A percentile compares a stretch with the other conserved stretches of the same genome.
Conservation (phyloP, 35 echinoderm and acorn worm species). For the Strongylocentrotus purpuratus region DNA sequence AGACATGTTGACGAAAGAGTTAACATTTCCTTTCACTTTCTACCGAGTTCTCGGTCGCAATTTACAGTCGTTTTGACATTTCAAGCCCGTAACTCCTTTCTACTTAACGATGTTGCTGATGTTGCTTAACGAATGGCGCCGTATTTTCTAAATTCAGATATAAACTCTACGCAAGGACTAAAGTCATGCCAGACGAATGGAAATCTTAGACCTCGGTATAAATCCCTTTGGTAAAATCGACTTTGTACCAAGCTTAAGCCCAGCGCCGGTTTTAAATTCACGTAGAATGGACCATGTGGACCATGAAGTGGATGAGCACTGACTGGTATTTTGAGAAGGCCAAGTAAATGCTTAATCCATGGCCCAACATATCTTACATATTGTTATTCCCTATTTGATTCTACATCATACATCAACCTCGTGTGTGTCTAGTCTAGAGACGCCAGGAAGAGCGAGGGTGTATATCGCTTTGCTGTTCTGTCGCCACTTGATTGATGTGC, state of each 20-base stretch:
- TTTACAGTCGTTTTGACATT: background rate
- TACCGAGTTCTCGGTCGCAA: no score
- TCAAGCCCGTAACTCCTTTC: no score
- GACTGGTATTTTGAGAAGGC: background rate
- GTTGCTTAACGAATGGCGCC: no score
- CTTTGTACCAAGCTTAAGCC: no score
- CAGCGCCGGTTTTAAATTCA: no score
- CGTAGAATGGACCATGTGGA: no score
- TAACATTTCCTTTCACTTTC: background rate
- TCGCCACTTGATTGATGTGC: conserved; percentile 13
- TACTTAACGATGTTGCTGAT: no score
- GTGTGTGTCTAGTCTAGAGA: background rate
- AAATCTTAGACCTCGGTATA: no score
- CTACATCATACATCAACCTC: background rate
- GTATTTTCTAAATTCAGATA: no score
- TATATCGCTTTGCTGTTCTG: background rate
- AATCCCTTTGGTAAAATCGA: no score
- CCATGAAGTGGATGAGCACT: background rate
- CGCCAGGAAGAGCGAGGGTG: background rate
- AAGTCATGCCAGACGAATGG: no score
- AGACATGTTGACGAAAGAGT: background rate
- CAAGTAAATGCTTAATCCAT: background rate
- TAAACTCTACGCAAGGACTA: no score
- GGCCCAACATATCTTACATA: background rate
- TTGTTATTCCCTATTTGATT: background rate